Evolutionary conservation across 1,140 invertebrate species (phyloP).

Genomic region (Calephelis virginiensis): DNA sequence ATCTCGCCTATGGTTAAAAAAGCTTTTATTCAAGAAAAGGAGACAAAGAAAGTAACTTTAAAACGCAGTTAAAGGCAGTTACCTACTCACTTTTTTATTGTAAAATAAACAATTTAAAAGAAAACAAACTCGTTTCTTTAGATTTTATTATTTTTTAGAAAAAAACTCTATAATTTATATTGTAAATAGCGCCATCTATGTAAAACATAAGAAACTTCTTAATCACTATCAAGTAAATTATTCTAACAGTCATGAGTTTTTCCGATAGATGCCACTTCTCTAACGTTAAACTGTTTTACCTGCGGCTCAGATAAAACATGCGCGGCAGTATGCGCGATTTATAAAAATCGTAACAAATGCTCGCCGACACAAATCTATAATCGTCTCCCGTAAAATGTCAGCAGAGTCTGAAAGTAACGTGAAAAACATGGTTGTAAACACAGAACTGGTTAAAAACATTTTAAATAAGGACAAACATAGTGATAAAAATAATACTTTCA

Average conservation of each 20-base stretch:
- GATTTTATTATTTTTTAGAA: no score
- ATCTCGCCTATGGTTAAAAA: no score
- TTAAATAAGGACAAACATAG: conserved; percentile 35
- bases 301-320: conserved; percentile 51
- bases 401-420: conserved; percentile 42
- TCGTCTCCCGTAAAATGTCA: conserved; percentile 66
- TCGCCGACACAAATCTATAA: conserved; percentile 70
- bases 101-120: no score
- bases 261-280: conserved; percentile 45
- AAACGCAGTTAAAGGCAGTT: no score
- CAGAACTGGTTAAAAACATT: conserved; percentile 33
- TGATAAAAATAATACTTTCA: conserved; percentile 47
- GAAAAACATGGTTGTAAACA: conserved; percentile 47
- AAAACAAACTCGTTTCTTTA: no score
- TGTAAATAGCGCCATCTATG: not conserved
- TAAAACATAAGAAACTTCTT: no score
- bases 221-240: no score
- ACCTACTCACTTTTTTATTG: no score
- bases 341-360: conserved; percentile 72
- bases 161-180: not conserved
- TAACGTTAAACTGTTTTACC: conserved; percentile 40
- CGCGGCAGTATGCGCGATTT: conserved; percentile 71
- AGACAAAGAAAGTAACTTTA: no score
- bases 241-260: not conserved
- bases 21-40: no score